phyloP scores from a whole-genome alignment of 2,888 invertebrate genomes.

The Plusia festucae region DNA sequence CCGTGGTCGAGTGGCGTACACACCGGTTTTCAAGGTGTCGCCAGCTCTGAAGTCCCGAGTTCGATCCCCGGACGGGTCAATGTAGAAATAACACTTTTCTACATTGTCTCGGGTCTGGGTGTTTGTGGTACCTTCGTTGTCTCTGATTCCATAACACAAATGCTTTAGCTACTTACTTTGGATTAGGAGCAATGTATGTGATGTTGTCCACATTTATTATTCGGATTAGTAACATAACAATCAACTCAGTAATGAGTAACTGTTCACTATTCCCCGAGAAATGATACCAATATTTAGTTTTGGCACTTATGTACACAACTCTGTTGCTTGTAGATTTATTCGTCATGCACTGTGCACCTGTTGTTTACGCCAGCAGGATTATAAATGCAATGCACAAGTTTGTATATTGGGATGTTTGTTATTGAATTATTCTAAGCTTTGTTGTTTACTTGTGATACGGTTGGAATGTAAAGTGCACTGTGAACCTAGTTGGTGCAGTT shows the following conservation, averaged over 20 bases:
- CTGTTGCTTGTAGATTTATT: neutral
- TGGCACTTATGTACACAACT: neutral
- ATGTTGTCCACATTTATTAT: no score
- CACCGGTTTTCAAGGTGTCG: no score
- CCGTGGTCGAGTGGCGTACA: no score
- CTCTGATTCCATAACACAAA: no score
- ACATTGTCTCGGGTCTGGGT: no score
- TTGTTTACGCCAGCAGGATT: neutral
- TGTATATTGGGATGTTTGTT: neutral
- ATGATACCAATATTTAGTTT: neutral
- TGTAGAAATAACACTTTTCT: no score
- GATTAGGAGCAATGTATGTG: no score
- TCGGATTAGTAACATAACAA: slow-evolving; percentile 16
- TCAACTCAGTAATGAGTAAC: neutral
- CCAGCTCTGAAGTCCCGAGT: no score
- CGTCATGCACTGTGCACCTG: neutral
- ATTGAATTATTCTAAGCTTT: neutral
- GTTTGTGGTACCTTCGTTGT: no score
- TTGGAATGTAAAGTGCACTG: slow-evolving; percentile 1
- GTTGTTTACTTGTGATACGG: neutral
- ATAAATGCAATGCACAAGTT: neutral
- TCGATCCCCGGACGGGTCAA: no score
- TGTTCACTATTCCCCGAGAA: neutral
- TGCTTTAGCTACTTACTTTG: no score
- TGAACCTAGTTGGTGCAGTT: neutral